These are phyloP conservation scores for Cebidichthys violaceus DNA, from an alignment of 2,113 vertebrate species.

Conservation along the genomic window DNA sequence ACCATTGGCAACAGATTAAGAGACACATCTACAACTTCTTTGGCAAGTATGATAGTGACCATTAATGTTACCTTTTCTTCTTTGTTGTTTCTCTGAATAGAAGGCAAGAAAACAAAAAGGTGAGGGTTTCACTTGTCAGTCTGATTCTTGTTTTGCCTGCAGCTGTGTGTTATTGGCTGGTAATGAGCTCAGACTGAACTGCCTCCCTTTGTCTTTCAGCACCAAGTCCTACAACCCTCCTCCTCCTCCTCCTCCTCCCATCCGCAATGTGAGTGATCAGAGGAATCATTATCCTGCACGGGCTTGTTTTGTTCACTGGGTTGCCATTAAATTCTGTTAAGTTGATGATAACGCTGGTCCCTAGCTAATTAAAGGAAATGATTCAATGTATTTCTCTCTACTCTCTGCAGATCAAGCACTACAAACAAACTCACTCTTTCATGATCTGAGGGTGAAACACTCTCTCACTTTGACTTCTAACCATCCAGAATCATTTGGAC, in stretches of 20 bases:
- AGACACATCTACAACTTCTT: neutral
- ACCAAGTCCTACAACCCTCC: conserved; percentile 68
- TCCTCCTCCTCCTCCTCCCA: conserved; percentile 72
- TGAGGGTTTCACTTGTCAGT: conserved; percentile 30
- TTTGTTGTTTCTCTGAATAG: conserved; percentile 61
- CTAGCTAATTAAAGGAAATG: conserved; percentile 55
- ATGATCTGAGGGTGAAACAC: conserved; percentile 86
- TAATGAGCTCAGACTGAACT: conserved; percentile 38
- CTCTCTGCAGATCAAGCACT: conserved; percentile 84
- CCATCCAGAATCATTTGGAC: neutral
- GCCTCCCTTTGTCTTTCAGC: conserved; percentile 57
- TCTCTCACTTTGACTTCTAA: conserved; percentile 1
- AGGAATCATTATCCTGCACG: conserved; percentile 28
- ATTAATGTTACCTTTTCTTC: neutral
- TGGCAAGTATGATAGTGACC: neutral
- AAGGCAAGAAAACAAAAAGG: conserved; percentile 72
- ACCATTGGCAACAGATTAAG: neutral
- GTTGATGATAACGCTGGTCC: conserved; percentile 26
- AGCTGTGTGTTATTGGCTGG: neutral
- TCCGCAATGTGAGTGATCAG: conserved; percentile 80
- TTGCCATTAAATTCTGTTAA: conserved; percentile 30
- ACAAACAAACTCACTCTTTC: conserved; percentile 96
- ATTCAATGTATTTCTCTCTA: conserved; percentile 40
- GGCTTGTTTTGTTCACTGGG: conserved; percentile 38
- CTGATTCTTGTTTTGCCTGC: neutral